Evolutionary conservation across 1,140 invertebrate species (phyloP).

Genomic region (Cydia strobilella): DNA sequence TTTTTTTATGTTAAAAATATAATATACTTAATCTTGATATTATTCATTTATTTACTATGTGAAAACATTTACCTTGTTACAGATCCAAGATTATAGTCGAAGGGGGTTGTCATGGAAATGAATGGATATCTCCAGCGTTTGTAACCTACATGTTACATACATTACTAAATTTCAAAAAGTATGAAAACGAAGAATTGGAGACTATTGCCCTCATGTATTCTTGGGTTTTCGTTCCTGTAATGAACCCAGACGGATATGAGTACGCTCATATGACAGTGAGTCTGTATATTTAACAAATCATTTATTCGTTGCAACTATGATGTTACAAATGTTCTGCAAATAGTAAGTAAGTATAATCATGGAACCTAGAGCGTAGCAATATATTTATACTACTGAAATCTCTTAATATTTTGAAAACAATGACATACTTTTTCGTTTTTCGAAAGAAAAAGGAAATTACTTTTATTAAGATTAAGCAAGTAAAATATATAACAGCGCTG

Average conservation of each 20-base stretch:
- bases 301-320: no score
- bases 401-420: no score
- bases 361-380: no score
- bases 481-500: no score
- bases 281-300: background rate
- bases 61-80: background rate
- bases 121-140: conserved; percentile 90
- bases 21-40: no score
- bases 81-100: conserved; percentile 69
- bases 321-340: no score
- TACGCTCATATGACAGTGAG: conserved; percentile 70
- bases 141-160: conserved; percentile 83
- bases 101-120: conserved; percentile 84
- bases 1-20: no score
- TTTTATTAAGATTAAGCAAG: no score
- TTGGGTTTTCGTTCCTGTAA: conserved; percentile 83
- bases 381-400: no score
- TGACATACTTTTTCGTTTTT: no score
- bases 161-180: conserved; percentile 49
- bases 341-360: no score
- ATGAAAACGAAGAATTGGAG: conserved; percentile 74
- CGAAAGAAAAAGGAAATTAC: no score
- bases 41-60: background rate
- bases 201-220: conserved; percentile 77
- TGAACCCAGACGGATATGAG: conserved; percentile 88